Conservation (phyloP, 2,888 invertebrate species). For the Cephalotes varians region DNA sequence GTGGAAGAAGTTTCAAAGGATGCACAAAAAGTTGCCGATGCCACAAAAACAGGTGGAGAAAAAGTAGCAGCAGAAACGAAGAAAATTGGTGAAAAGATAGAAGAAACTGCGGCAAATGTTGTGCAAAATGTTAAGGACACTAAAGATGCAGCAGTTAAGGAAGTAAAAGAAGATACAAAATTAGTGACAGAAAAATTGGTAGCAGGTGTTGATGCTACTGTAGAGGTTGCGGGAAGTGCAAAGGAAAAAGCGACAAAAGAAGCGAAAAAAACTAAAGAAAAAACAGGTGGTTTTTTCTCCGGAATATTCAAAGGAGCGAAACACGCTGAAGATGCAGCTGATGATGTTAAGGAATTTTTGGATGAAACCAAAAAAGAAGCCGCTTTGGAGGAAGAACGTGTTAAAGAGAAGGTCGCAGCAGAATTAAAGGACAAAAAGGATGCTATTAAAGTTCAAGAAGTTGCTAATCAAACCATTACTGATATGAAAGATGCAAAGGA, state of each 20-base stretch:
- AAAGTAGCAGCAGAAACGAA: slow-evolving; percentile 85
- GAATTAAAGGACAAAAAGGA: neutral
- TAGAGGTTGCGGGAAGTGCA: slow-evolving; percentile 54
- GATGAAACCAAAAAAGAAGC: slow-evolving; percentile 85
- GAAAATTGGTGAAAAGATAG: slow-evolving; percentile 80
- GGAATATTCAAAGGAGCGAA: slow-evolving; percentile 75
- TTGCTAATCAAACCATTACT: too few species aligned
- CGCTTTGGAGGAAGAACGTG: slow-evolving; percentile 53
- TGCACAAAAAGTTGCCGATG: slow-evolving; percentile 78
- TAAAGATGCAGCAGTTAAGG: slow-evolving; percentile 57
- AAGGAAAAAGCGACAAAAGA: slow-evolving; percentile 72
- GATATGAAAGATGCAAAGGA: slow-evolving; percentile 54
- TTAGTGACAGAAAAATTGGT: slow-evolving; percentile 61
- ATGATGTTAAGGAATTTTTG: slow-evolving; percentile 84
- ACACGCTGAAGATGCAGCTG: slow-evolving; percentile 70
- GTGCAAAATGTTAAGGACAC: slow-evolving; percentile 50
- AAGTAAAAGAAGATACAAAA: slow-evolving; percentile 37
- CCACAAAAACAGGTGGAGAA: slow-evolving; percentile 86
- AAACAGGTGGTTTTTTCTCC: slow-evolving; percentile 69
- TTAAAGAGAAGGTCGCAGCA: neutral
- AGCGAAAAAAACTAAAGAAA: slow-evolving; percentile 69
- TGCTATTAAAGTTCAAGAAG: too few species aligned
- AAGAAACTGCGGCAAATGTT: neutral
- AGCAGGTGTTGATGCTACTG: slow-evolving; percentile 57
- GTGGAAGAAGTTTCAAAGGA: slow-evolving; percentile 52